Evolutionary conservation across 1,140 invertebrate species (phyloP).

Genomic region (Ridgeia piscesae): DNA sequence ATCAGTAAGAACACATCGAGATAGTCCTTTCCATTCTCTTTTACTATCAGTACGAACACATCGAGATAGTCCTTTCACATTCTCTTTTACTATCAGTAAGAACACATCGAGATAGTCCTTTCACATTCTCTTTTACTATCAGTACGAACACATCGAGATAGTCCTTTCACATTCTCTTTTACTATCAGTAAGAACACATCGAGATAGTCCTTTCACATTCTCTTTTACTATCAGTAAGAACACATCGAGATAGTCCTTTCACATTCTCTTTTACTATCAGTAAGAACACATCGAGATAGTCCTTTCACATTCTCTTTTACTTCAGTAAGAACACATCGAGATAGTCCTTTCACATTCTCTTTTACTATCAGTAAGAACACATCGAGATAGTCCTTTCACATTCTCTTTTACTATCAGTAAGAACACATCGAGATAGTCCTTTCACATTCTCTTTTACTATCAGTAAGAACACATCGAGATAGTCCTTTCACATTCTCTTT

Average conservation of each 20-base stretch:
- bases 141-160: background rate
- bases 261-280: background rate
- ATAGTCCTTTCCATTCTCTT: too few relatives aligned
- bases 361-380: too few relatives aligned
- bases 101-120: background rate
- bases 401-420: slow-evolving; percentile 26
- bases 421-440: slow-evolving; percentile 62
- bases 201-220: background rate
- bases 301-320: background rate
- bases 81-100: background rate
- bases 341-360: too few relatives aligned
- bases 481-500: background rate
- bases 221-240: background rate
- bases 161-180: background rate
- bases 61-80: slow-evolving; percentile 53
- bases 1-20: too few relatives aligned
- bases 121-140: background rate
- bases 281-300: background rate
- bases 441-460: background rate
- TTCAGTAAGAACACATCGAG: too few relatives aligned
- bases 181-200: background rate
- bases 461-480: background rate
- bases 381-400: too few relatives aligned
- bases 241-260: background rate
- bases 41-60: slow-evolving; percentile 54